Percentiles rank a stretch among this genome's conserved stretches.
Evolutionary conservation across 2,113 vertebrate genomes (phyloP).

Genomic region (Chaetodon trifascialis): DNA sequence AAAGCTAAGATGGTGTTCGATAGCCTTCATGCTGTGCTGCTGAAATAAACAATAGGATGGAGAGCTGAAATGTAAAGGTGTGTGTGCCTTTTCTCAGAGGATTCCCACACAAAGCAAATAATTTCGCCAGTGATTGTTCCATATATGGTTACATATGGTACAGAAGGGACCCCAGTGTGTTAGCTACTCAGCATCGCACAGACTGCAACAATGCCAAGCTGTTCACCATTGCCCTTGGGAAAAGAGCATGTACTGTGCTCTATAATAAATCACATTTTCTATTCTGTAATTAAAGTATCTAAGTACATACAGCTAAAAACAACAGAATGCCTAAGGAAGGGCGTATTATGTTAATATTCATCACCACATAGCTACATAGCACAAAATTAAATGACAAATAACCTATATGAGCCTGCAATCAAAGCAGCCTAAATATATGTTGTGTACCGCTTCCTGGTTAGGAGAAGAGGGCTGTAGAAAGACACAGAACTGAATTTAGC

Average conservation of each 20-base stretch:
- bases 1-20: slow-evolving; percentile 73
- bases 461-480: slow-evolving; percentile 48
- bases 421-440: slow-evolving; percentile 46
- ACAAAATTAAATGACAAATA: slow-evolving; percentile 54
- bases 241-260: slow-evolving; percentile 20
- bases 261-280: slow-evolving; percentile 70
- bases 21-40: slow-evolving; percentile 50
- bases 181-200: slow-evolving; percentile 53
- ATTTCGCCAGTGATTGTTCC: slow-evolving; percentile 57
- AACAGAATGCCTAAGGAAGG: slow-evolving; percentile 60
- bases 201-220: slow-evolving; percentile 72
- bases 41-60: slow-evolving; percentile 67
- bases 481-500: slow-evolving; percentile 63
- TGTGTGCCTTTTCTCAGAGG: slow-evolving; percentile 55
- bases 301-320: slow-evolving; percentile 61
- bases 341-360: slow-evolving; percentile 63
- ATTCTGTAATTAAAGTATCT: slow-evolving; percentile 73
- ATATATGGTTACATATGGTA: slow-evolving; percentile 58
- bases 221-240: slow-evolving; percentile 63
- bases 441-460: slow-evolving; percentile 21
- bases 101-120: slow-evolving; percentile 70
- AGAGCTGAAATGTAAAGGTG: slow-evolving; percentile 36
- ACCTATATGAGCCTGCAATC: slow-evolving; percentile 26
- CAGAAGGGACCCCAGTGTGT: slow-evolving; percentile 53
- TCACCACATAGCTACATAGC: slow-evolving; percentile 16